Evolutionary conservation across 2,113 vertebrate genomes (phyloP).

Genomic region (Redunca redunca): DNA sequence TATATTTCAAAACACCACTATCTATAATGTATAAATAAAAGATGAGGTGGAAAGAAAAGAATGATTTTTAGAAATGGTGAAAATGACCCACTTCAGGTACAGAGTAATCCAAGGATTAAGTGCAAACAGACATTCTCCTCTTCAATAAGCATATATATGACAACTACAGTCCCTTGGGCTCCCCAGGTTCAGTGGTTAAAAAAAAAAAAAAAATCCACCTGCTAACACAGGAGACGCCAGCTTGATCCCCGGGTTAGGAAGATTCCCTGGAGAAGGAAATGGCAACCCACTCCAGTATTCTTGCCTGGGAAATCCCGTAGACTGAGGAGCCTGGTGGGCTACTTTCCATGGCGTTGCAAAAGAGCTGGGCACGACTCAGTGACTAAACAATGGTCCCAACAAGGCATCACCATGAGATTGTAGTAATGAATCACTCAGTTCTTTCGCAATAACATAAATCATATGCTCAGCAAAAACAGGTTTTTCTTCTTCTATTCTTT

Average conservation of each 20-base stretch:
- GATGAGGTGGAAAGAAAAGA: slow-evolving; percentile 6
- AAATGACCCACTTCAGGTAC: neutral
- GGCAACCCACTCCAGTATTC: neutral
- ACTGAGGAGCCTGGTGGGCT: neutral
- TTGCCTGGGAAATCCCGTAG: neutral
- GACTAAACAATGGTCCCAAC: neutral
- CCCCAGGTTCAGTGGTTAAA: neutral
- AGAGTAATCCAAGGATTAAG: neutral
- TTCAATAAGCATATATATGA: neutral
- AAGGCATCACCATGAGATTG: neutral
- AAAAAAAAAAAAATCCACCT: neutral
- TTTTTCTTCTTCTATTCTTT: slow-evolving; percentile 12
- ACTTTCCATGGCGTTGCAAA: neutral
- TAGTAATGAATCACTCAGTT: neutral
- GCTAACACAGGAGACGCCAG: neutral
- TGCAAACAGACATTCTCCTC: neutral
- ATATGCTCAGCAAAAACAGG: neutral
- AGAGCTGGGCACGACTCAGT: neutral
- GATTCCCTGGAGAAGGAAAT: neutral
- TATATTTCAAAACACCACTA: neutral
- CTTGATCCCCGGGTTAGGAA: neutral
- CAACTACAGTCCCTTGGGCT: neutral
- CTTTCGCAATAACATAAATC: slow-evolving; percentile 1
- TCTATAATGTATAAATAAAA: slow-evolving; percentile 32
- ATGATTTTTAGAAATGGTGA: neutral